A percentile compares a stretch with the other conserved stretches of the same genome.
Evolutionary conservation across 1,140 invertebrate genomes (phyloP).

Genomic region (Tetramorium alpestre): DNA sequence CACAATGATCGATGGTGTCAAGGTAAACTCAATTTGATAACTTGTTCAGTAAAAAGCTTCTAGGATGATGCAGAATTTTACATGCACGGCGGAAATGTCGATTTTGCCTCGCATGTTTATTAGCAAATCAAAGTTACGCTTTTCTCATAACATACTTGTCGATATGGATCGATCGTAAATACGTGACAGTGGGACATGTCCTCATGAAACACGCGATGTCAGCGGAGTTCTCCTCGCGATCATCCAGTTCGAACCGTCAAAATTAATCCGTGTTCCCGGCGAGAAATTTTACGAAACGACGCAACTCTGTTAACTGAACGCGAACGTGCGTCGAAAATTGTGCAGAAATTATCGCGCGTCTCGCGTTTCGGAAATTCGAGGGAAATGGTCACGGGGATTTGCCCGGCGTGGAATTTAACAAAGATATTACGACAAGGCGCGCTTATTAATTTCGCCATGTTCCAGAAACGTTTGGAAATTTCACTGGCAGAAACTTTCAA

Average conservation of each 20-base stretch:
- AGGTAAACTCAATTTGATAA: neutral
- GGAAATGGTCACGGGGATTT: neutral
- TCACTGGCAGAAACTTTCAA: neutral
- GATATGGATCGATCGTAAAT: slow-evolving; percentile 24
- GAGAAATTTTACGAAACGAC: neutral
- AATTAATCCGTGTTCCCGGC: slow-evolving; percentile 13
- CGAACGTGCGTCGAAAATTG: slow-evolving; percentile 23
- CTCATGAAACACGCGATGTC: slow-evolving; percentile 25
- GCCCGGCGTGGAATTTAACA: neutral
- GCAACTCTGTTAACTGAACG: slow-evolving; percentile 28
- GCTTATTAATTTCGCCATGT: slow-evolving; percentile 30
- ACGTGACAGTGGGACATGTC: neutral
- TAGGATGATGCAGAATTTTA: neutral
- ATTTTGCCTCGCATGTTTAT: slow-evolving; percentile 5
- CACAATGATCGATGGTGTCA: neutral
- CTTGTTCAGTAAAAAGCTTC: neutral
- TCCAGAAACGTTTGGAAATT: neutral
- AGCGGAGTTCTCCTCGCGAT: neutral
- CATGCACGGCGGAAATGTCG: neutral
- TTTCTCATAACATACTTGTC: slow-evolving; percentile 8
- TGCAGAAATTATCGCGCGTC: neutral
- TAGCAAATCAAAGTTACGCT: slow-evolving; percentile 1
- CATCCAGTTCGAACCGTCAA: neutral
- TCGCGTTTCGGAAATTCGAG: neutral
- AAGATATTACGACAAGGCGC: slow-evolving; percentile 13